Percentiles rank a stretch among this genome's conserved stretches.
phyloP scores from a whole-genome alignment of 2,888 invertebrate species.

The Leptopterna dolabrata region DNA sequence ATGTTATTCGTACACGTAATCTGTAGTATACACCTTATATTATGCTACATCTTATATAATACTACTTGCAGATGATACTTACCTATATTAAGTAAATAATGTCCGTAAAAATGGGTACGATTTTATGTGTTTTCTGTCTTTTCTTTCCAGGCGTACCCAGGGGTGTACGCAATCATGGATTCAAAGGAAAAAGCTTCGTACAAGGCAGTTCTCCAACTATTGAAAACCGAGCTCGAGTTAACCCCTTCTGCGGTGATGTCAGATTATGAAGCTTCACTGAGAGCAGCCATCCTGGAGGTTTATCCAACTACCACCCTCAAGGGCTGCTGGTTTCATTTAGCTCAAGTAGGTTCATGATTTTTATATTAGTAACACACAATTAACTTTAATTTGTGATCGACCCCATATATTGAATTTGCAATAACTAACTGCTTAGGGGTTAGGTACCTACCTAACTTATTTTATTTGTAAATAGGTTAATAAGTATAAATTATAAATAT shows the following conservation, averaged over 20 bases:
- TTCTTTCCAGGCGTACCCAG: background rate
- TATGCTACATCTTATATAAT: background rate
- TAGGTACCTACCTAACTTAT: background rate
- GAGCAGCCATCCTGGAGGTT: background rate
- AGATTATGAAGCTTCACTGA: background rate
- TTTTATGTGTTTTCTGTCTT: background rate
- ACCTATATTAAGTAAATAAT: background rate
- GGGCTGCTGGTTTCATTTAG: background rate
- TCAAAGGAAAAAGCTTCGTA: background rate
- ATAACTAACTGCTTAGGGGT: background rate
- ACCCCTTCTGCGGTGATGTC: background rate
- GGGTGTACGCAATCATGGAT: background rate
- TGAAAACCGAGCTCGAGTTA: background rate
- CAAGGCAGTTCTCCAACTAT: background rate
- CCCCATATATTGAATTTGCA: background rate
- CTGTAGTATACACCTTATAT: background rate
- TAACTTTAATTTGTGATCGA: background rate
- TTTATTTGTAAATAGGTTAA: background rate
- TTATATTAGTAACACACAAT: background rate
- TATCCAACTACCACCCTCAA: background rate
- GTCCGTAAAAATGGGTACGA: background rate
- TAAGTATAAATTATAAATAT: background rate
- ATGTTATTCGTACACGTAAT: background rate
- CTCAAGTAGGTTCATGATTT: slow-evolving; percentile 1
- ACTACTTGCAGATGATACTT: background rate